A percentile compares a stretch with the other conserved stretches of the same genome.
Conservation (phyloP, 2,797 vertebrate species). For the Merluccius polli region DNA sequence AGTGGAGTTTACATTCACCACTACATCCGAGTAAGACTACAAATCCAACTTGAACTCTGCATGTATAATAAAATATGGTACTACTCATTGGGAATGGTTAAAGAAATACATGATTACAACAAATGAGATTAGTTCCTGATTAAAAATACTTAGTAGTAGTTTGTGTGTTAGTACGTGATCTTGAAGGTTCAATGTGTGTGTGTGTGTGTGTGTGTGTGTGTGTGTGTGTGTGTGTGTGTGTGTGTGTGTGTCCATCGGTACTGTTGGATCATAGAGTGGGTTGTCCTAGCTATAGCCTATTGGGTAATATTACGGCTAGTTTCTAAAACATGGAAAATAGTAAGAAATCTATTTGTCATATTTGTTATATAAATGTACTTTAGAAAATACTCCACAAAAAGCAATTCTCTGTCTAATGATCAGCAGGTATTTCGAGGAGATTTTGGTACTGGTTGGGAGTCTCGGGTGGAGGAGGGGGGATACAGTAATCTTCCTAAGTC, state of each 20-base stretch:
- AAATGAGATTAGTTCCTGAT: not conserved
- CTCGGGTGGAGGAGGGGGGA: not conserved
- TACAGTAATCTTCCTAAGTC: constrained; percentile 18
- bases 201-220: too few relatives aligned
- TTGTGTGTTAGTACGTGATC: not conserved
- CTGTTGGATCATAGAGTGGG: not conserved
- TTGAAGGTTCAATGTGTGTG: not conserved
- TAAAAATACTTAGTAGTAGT: not conserved
- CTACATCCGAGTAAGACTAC: constrained; percentile 4
- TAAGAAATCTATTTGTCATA: not conserved
- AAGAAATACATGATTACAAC: constrained; percentile 4
- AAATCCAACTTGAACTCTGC: not conserved
- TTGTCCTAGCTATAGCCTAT: not conserved
- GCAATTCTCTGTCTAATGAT: constrained; percentile 20
- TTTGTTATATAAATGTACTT: constrained; percentile 12
- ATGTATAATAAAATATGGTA: not conserved
- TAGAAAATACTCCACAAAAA: constrained; percentile 39
- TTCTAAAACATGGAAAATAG: not conserved
- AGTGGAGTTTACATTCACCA: constrained; percentile 1
- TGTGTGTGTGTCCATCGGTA: not conserved
- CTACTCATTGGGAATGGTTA: not conserved
- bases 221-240: too few relatives aligned
- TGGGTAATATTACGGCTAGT: constrained; percentile 10
- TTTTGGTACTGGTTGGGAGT: constrained; percentile 31
- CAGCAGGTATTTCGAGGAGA: constrained; percentile 36